A percentile compares a stretch with the other conserved stretches of the same genome.
These are phyloP conservation scores for Phalloptychus januarius DNA, from an alignment of 2,797 vertebrate genomes.

Conservation along the genomic window DNA sequence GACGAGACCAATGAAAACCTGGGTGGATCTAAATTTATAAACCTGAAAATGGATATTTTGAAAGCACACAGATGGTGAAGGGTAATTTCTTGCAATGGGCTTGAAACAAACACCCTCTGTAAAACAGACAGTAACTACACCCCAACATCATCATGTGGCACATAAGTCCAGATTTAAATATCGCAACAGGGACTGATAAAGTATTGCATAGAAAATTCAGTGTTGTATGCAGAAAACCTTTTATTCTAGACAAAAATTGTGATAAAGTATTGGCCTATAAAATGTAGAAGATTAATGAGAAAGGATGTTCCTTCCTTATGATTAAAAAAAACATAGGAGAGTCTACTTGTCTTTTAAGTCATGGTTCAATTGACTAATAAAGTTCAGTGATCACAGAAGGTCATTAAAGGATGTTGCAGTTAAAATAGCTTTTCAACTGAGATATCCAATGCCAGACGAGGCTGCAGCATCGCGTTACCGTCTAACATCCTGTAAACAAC, in stretches of 20 bases:
- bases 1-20: background rate
- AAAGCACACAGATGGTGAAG: background rate
- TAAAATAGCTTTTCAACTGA: background rate
- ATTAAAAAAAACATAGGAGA: background rate
- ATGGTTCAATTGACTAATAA: background rate
- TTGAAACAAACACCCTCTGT: background rate
- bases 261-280: background rate
- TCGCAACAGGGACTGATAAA: background rate
- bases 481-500: background rate
- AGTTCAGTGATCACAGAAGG: background rate
- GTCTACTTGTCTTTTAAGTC: background rate
- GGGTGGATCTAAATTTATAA: background rate
- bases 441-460: background rate
- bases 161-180: background rate
- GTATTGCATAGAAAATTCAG: background rate
- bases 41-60: background rate
- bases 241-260: background rate
- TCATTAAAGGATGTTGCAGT: background rate
- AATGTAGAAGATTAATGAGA: background rate
- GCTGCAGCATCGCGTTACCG: background rate
- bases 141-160: background rate
- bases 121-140: background rate
- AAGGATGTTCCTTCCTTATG: background rate
- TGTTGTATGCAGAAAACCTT: background rate
- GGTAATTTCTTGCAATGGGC: background rate